Conservation (phyloP, 1,140 invertebrate species). For the Ips nitidus region DNA sequence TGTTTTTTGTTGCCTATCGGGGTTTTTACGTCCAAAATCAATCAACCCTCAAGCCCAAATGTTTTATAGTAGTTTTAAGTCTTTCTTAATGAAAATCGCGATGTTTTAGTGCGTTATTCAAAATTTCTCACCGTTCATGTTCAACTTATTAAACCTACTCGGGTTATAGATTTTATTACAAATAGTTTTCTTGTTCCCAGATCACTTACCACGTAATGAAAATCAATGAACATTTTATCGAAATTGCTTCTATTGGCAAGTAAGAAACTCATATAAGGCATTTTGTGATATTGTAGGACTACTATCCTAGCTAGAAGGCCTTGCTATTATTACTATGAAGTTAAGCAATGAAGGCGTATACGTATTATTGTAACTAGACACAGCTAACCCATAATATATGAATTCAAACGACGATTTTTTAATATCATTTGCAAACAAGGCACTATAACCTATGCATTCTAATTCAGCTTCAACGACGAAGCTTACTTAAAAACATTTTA, state of each 20-base stretch:
- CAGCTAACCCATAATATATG: neutral
- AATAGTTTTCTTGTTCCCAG: no score
- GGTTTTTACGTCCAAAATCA: no score
- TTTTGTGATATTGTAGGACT: neutral
- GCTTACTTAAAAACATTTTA: slow-evolving; percentile 15
- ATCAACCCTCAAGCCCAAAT: no score
- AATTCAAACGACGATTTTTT: neutral
- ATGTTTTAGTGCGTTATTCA: no score
- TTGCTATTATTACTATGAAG: neutral
- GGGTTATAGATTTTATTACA: no score
- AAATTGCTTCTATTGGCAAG: neutral
- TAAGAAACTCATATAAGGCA: neutral
- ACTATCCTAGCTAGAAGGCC: neutral
- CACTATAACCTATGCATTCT: slow-evolving; percentile 10
- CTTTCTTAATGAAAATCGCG: no score
- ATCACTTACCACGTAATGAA: no score
- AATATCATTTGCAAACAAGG: slow-evolving; percentile 15
- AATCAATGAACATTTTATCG: no score
- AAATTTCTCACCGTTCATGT: no score
- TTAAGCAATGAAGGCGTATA: neutral
- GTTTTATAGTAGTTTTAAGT: no score
- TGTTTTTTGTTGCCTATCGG: slow-evolving; percentile 4
- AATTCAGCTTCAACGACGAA: neutral
- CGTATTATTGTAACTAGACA: neutral
- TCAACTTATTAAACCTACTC: no score